Base-by-base conservation (phyloP, 2,888 invertebrate species). In the Ryuthela nishihirai region DNA sequence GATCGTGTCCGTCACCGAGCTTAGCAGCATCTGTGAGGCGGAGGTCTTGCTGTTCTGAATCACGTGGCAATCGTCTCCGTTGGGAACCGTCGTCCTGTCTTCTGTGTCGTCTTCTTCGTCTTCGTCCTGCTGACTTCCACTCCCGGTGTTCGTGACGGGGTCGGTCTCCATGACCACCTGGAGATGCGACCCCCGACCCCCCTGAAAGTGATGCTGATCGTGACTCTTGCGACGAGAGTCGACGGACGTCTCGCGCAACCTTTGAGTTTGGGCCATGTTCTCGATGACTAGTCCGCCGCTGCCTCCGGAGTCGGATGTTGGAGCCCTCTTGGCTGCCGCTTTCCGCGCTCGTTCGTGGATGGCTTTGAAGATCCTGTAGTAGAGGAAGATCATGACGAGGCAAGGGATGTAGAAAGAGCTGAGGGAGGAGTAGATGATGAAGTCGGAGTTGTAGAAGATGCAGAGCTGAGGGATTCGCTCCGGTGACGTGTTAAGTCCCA, bases 391-490 rank as follows among this genome's bases (percentile, higher is more conserved):
- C 95, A 99, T 98, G 74, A 97, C 90, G 73, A 95, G 85, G 75
- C 97, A 91, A 32, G 99, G 99, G 71, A 99, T 94, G 78, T 95
- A 99, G 82, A 99, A 99, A 71, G 98, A 98, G 67, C 92, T 91
- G 68, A 99, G 81, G 49, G 98, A 98, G 12, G 97, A 98, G 78
- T 92, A 95, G 72, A 99, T 88, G 73, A 98, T 90, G 77, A 98
- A 99, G 78, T 95, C 91, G 67, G 93, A 88, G 78, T 95, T 98
- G 79, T 95, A 95, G 81, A 99, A 97, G 69, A 90, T 83, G 78
- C 99, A 99, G 34, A 73, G 71, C 46, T 64, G 65, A 40, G 85
- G 83, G 70, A 83, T 82, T 64, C 92, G 80, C 72, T 89, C 84
- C 0, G 90, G 88, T 1, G 92, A 90, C 75, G 92, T 89, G 79